phyloP scores from a whole-genome alignment of 2,888 invertebrate species.

The Pteria penguin region DNA sequence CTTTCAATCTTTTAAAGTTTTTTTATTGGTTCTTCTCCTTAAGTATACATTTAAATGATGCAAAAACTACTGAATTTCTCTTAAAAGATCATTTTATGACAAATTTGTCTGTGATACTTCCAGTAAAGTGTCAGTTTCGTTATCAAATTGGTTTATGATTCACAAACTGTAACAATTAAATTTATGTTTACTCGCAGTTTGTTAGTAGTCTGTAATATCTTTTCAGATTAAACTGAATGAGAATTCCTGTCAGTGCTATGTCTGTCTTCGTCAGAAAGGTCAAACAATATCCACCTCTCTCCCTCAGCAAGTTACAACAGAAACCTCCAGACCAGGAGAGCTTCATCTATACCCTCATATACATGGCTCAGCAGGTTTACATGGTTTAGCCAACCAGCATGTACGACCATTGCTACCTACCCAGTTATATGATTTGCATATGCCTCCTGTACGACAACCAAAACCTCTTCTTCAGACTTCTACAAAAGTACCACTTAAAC shows the following conservation, averaged over 20 bases:
- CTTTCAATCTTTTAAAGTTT: too few relatives aligned
- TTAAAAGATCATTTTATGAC: too few relatives aligned
- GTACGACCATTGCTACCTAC: conserved; percentile 72
- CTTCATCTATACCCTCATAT: conserved; percentile 78
- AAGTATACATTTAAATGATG: too few relatives aligned
- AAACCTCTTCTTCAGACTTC: conserved; percentile 59
- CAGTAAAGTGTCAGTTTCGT: too few relatives aligned
- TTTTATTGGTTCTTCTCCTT: too few relatives aligned
- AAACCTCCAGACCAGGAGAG: conserved; percentile 72
- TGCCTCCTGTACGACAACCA: conserved; percentile 57
- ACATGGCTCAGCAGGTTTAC: conserved; percentile 71
- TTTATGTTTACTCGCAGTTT: too few relatives aligned
- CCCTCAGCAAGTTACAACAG: conserved; percentile 70
- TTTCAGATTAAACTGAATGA: conserved; percentile 66
- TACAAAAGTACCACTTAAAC: conserved; percentile 67
- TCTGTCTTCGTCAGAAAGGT: conserved; percentile 76
- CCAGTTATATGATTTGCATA: conserved; percentile 77
- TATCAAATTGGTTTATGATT: too few relatives aligned
- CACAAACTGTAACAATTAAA: too few relatives aligned
- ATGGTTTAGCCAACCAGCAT: conserved; percentile 55
- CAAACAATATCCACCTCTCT: conserved; percentile 74
- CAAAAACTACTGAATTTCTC: too few relatives aligned
- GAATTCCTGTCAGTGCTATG: conserved; percentile 78
- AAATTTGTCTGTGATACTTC: too few relatives aligned
- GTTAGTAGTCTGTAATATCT: too few relatives aligned